These are phyloP conservation scores for Holotrichia oblita DNA, from an alignment of 1,140 invertebrate species.

Conservation along the genomic window DNA sequence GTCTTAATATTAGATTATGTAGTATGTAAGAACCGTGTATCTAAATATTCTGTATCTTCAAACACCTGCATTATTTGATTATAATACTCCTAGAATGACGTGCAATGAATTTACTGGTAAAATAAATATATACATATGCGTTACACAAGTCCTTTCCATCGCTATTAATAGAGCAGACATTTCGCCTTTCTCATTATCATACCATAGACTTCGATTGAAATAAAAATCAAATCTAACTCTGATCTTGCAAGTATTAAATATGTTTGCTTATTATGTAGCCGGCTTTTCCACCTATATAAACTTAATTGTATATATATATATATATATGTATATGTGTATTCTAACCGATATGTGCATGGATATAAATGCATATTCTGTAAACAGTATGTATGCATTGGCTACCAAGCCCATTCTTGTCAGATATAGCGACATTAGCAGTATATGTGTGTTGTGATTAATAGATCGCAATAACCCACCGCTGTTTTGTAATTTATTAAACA, in stretches of 20 bases:
- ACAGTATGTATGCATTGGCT: not conserved
- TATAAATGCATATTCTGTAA: not conserved
- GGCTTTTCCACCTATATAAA: slow-evolving; percentile 6
- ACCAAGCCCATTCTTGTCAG: slow-evolving; percentile 30
- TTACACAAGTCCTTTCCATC: slow-evolving; percentile 1
- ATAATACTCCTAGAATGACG: too few relatives aligned
- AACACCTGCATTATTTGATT: too few relatives aligned
- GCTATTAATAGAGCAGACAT: slow-evolving; percentile 10
- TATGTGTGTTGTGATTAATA: slow-evolving; percentile 15
- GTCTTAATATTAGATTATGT: too few relatives aligned
- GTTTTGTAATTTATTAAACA: slow-evolving; percentile 33
- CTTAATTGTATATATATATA: slow-evolving; percentile 15
- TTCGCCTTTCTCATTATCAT: slow-evolving; percentile 1
- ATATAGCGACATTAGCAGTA: slow-evolving; percentile 11
- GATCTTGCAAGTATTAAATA: not conserved
- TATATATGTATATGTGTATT: slow-evolving; percentile 2
- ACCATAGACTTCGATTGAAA: not conserved
- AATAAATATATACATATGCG: not conserved
- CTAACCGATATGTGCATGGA: not conserved
- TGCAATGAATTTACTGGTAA: not conserved
- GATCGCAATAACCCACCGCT: slow-evolving; percentile 23
- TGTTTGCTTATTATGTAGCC: slow-evolving; percentile 7
- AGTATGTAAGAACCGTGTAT: too few relatives aligned
- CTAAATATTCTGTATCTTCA: too few relatives aligned
- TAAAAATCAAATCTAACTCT: slow-evolving; percentile 13